phyloP scores from a whole-genome alignment of 2,113 vertebrate species.

The Camelus dromedarius region DNA sequence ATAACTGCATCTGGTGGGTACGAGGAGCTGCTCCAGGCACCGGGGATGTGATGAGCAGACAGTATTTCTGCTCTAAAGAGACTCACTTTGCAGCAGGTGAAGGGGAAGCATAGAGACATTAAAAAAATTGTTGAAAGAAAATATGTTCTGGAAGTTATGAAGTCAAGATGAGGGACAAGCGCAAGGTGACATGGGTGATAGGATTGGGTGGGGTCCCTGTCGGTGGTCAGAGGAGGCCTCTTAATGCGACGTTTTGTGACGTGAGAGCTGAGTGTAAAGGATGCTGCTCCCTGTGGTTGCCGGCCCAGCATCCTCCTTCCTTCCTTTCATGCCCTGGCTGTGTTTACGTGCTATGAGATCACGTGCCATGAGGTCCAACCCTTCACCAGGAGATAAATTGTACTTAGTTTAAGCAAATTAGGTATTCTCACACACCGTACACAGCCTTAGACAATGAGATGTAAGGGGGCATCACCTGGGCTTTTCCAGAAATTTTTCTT shows the following conservation, averaged over 20 bases:
- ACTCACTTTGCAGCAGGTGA: not conserved
- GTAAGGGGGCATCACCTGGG: not conserved
- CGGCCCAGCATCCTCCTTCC: fast-evolving
- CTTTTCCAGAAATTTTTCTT: not conserved
- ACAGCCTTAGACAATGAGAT: not conserved
- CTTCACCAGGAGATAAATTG: not conserved
- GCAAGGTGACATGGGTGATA: not conserved
- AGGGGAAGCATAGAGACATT: not conserved
- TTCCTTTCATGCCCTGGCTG: not conserved
- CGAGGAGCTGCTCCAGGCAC: not conserved
- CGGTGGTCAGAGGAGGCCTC: not conserved
- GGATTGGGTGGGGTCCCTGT: fast-evolving
- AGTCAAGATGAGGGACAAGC: not conserved
- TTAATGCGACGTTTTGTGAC: fast-evolving
- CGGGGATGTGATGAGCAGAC: not conserved
- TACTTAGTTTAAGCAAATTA: not conserved
- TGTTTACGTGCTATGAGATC: not conserved
- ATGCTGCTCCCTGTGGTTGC: not conserved
- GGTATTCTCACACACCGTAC: not conserved
- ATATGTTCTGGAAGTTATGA: not conserved
- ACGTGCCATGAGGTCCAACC: too few relatives aligned
- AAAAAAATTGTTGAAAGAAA: not conserved
- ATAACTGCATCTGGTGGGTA: not conserved
- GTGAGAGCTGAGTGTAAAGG: not conserved
- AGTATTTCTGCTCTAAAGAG: not conserved